phyloP scores from a whole-genome alignment of 2,797 vertebrate genomes.

The Esox lucius region DNA sequence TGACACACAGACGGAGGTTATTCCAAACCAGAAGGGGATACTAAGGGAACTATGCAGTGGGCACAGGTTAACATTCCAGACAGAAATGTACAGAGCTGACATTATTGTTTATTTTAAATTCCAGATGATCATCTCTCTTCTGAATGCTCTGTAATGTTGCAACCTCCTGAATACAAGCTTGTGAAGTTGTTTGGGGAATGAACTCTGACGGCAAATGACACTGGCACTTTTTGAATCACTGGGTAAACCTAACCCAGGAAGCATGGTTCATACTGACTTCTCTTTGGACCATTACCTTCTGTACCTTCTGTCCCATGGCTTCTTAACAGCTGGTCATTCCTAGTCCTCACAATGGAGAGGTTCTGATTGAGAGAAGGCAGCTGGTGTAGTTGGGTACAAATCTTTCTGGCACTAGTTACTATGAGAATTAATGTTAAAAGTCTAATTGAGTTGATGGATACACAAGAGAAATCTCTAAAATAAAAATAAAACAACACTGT shows the following conservation, averaged over 20 bases:
- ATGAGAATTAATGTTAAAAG: background rate
- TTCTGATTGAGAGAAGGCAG: background rate
- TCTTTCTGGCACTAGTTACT: background rate
- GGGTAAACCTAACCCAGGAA: background rate
- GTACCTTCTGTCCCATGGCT: background rate
- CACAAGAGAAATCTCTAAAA: background rate
- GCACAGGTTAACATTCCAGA: background rate
- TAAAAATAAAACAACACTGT: background rate
- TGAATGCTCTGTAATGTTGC: background rate
- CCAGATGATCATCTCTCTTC: background rate
- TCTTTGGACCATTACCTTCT: background rate
- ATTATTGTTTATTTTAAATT: background rate
- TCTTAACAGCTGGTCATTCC: background rate
- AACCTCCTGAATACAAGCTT: background rate
- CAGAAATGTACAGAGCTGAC: background rate
- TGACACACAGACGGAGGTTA: slow-evolving; percentile 1
- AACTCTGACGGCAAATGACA: background rate
- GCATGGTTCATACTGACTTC: background rate
- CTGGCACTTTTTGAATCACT: too few species aligned
- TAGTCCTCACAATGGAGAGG: background rate
- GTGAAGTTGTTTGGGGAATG: background rate
- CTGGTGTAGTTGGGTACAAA: background rate
- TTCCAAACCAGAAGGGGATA: background rate
- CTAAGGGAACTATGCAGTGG: background rate
- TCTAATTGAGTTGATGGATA: background rate